Evolutionary conservation across 2,888 invertebrate genomes (phyloP).

Genomic region (Carterocephalus palaemon): DNA sequence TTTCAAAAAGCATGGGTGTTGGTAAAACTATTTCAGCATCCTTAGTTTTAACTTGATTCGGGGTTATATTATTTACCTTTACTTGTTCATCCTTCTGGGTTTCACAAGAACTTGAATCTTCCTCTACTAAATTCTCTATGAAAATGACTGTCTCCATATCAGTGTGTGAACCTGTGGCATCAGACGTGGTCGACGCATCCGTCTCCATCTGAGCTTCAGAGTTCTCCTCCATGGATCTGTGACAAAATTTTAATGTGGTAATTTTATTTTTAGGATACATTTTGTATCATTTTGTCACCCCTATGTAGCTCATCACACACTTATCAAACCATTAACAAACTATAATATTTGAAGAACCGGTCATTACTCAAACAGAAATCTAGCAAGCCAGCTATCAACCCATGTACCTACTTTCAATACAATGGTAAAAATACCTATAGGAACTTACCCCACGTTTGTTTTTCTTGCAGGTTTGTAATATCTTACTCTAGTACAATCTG

Average conservation of each 20-base stretch:
- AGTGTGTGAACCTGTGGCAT: constrained; percentile 50
- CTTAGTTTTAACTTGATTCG: constrained; percentile 12
- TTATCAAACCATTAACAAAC: constrained; percentile 42
- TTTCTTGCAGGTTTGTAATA: constrained; percentile 15
- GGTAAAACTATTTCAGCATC: constrained; percentile 1
- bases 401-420: constrained; percentile 64
- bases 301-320: constrained; percentile 7
- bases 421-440: constrained; percentile 59
- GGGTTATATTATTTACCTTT: not conserved
- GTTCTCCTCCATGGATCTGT: constrained; percentile 68
- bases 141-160: constrained; percentile 60
- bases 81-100: constrained; percentile 28
- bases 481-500: constrained; percentile 12
- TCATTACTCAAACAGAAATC: constrained; percentile 60
- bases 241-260: constrained; percentile 45
- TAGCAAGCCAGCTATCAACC: constrained; percentile 54
- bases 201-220: constrained; percentile 65
- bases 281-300: no score
- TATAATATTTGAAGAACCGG: constrained; percentile 55
- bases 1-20: not conserved
- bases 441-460: constrained; percentile 58
- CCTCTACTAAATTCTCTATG: constrained; percentile 55
- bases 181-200: constrained; percentile 65
- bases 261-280: not conserved
- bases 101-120: constrained; percentile 24